Evolutionary conservation across 1,140 invertebrate genomes (phyloP).

Genomic region (Hyles euphorbiae): DNA sequence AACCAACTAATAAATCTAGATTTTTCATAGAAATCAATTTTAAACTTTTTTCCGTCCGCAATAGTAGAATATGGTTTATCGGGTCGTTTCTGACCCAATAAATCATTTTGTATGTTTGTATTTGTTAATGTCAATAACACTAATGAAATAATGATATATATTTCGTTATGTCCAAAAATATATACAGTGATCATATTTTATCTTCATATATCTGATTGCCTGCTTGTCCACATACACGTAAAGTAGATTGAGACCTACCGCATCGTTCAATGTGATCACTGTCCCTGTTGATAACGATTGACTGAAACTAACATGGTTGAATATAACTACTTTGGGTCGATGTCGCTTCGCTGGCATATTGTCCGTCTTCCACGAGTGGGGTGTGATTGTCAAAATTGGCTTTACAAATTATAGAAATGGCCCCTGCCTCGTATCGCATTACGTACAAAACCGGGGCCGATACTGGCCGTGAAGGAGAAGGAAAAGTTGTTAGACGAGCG

Average conservation of each 20-base stretch:
- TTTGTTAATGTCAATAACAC: conserved; percentile 43
- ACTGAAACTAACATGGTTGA: conserved; percentile 19
- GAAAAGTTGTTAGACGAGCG: conserved; percentile 93
- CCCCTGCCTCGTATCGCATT: conserved; percentile 86
- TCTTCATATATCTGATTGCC: neutral
- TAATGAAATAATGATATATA: conserved; percentile 14
- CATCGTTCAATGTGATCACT: neutral
- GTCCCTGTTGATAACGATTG: neutral
- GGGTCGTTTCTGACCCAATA: conserved; percentile 26
- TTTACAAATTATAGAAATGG: conserved; percentile 75
- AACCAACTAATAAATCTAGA: neutral
- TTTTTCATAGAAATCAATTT: neutral
- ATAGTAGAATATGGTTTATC: conserved; percentile 22
- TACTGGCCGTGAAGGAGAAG: conserved; percentile 89
- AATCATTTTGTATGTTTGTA: conserved; percentile 36
- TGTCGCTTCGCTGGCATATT: conserved; percentile 51
- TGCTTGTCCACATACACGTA: neutral
- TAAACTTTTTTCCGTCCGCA: conserved; percentile 16
- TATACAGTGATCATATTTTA: neutral
- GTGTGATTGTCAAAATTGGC: conserved; percentile 67
- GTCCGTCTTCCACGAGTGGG: conserved; percentile 39
- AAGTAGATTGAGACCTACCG: neutral
- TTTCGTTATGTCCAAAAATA: neutral
- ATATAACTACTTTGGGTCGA: conserved; percentile 19
- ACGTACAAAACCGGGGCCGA: conserved; percentile 86